Conservation (phyloP, 2,797 vertebrate species). For the Malacoraja senta region DNA sequence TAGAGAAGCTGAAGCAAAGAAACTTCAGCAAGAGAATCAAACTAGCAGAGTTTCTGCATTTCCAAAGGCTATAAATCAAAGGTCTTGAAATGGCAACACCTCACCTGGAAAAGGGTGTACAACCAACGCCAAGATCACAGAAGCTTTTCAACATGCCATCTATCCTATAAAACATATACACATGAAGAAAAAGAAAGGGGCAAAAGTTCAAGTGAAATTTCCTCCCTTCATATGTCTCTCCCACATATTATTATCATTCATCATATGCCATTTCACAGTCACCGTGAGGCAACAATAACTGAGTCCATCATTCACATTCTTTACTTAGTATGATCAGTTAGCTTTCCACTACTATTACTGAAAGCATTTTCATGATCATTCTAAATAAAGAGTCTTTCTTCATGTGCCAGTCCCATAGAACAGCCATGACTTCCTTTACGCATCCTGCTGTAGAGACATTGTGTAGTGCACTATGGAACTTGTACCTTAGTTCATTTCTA, state of each 20-base stretch:
- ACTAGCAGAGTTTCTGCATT: background rate
- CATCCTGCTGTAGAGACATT: too few relatives aligned
- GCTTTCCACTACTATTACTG: background rate
- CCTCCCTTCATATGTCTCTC: background rate
- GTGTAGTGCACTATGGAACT: too few relatives aligned
- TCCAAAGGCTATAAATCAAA: background rate
- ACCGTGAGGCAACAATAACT: background rate
- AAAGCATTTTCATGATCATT: background rate
- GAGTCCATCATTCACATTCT: background rate
- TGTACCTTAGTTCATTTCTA: too few relatives aligned
- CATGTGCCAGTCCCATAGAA: too few relatives aligned
- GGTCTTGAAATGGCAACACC: background rate
- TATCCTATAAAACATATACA: background rate
- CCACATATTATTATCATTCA: conserved; percentile 13
- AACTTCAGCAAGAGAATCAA: background rate
- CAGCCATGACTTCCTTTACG: too few relatives aligned
- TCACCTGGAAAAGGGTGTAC: background rate
- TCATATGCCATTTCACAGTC: background rate
- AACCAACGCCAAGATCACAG: background rate
- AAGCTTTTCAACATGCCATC: conserved; percentile 4
- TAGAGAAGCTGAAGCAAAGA: background rate
- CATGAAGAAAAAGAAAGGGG: background rate
- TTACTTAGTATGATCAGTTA: background rate
- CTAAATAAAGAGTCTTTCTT: too few relatives aligned
- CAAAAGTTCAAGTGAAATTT: background rate